Percentiles rank a stretch among this genome's conserved stretches.
phyloP scores from a whole-genome alignment of 1,140 invertebrate species.

The Papilio dardanus region DNA sequence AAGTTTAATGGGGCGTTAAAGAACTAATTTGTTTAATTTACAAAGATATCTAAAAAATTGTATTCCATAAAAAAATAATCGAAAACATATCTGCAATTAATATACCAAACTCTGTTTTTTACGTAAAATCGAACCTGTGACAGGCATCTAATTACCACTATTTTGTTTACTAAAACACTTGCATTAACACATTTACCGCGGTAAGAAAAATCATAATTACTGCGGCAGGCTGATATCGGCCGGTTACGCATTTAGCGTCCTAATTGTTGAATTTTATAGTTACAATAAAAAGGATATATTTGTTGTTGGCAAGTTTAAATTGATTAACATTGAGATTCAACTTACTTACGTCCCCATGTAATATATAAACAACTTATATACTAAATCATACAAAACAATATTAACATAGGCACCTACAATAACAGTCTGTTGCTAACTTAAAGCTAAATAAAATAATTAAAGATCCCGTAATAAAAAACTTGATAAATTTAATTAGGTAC shows the following conservation, averaged over 20 bases:
- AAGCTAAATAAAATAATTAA: constrained; percentile 52
- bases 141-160: not conserved
- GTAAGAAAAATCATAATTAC: too few relatives aligned
- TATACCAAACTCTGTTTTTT: not conserved
- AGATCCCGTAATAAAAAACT: constrained; percentile 51
- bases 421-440: constrained; percentile 66
- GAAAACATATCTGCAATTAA: too few relatives aligned
- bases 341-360: not conserved
- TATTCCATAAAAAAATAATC: too few relatives aligned
- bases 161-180: too few relatives aligned
- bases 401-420: constrained; percentile 40
- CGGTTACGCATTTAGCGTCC: too few relatives aligned
- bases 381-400: constrained; percentile 35
- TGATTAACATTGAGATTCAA: constrained; percentile 30
- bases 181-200: too few relatives aligned
- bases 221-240: too few relatives aligned
- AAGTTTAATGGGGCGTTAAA: constrained; percentile 43
- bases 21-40: constrained; percentile 33
- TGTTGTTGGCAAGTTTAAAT: not conserved
- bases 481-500: constrained; percentile 39
- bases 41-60: too few relatives aligned
- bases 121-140: not conserved
- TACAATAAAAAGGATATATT: not conserved
- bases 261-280: not conserved
- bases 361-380: not conserved